Percentiles rank a stretch among this genome's conserved stretches.
These are phyloP conservation scores for Parelbella ahira DNA, from an alignment of 2,888 invertebrate species.

Conservation along the genomic window DNA sequence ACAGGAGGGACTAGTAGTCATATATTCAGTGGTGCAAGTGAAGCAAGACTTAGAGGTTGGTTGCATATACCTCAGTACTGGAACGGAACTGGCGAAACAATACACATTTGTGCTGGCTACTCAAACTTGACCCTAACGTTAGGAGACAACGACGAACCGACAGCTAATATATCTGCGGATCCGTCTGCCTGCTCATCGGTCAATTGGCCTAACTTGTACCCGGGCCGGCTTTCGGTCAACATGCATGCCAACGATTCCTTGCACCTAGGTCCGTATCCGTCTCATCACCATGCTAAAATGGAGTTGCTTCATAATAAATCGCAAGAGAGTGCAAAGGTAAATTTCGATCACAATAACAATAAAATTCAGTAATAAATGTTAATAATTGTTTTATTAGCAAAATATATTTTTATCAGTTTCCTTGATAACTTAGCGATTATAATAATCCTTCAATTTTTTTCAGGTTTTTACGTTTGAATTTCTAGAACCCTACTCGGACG, in stretches of 20 bases:
- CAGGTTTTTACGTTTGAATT: constrained; percentile 92
- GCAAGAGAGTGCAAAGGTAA: constrained; percentile 86
- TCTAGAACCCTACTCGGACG: constrained; percentile 92
- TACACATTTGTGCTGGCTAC: constrained; percentile 89
- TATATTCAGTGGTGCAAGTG: constrained; percentile 85
- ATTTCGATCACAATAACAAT: no score
- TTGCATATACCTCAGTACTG: constrained; percentile 88
- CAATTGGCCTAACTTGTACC: constrained; percentile 83
- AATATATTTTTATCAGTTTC: no score
- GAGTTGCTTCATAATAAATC: constrained; percentile 88
- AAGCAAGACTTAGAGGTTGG: constrained; percentile 90
- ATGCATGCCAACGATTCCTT: constrained; percentile 84
- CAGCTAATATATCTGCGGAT: constrained; percentile 84
- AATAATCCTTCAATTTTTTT: constrained; percentile 30
- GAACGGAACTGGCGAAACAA: constrained; percentile 83
- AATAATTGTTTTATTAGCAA: no score
- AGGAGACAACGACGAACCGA: constrained; percentile 68
- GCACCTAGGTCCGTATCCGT: constrained; percentile 80
- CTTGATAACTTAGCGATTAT: no score
- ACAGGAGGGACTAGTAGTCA: constrained; percentile 85
- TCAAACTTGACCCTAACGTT: constrained; percentile 85
- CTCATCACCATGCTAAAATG: constrained; percentile 89
- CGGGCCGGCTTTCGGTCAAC: constrained; percentile 83
- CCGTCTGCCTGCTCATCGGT: constrained; percentile 85
- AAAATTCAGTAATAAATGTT: no score